Percentiles rank a stretch among this genome's conserved stretches.
phyloP scores from a whole-genome alignment of 1,140 invertebrate genomes.

The Cotesia typhae region DNA sequence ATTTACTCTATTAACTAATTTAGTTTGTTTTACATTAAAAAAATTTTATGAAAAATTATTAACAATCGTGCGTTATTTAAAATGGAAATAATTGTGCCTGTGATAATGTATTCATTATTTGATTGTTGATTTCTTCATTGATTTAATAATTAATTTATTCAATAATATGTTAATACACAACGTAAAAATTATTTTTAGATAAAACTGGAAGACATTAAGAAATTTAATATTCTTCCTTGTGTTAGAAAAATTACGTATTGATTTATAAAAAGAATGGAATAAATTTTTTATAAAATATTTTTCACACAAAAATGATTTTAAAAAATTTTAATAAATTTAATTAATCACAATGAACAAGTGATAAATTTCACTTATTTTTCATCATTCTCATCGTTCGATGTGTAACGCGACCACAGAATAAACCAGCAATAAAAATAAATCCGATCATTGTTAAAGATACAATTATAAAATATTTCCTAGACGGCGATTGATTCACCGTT shows the following conservation, averaged over 20 bases:
- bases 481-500: slow-evolving; percentile 75
- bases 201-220: slow-evolving; percentile 13
- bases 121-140: too few relatives aligned
- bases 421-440: slow-evolving; percentile 80
- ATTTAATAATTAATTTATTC: too few relatives aligned
- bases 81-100: too few relatives aligned
- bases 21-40: background rate
- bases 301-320: too few relatives aligned
- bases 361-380: slow-evolving; percentile 73
- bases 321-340: too few relatives aligned
- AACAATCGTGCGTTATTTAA: too few relatives aligned
- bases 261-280: background rate
- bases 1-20: background rate
- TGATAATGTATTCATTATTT: too few relatives aligned
- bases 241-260: background rate
- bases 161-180: background rate
- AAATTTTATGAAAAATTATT: background rate
- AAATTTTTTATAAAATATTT: slow-evolving; percentile 11
- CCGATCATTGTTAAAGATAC: slow-evolving; percentile 76
- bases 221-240: background rate
- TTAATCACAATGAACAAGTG: too few relatives aligned
- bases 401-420: slow-evolving; percentile 83
- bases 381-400: slow-evolving; percentile 72
- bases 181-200: background rate
- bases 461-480: slow-evolving; percentile 81